Evolutionary conservation across 1,140 invertebrate genomes (phyloP).

Genomic region (Drosophila saltans): DNA sequence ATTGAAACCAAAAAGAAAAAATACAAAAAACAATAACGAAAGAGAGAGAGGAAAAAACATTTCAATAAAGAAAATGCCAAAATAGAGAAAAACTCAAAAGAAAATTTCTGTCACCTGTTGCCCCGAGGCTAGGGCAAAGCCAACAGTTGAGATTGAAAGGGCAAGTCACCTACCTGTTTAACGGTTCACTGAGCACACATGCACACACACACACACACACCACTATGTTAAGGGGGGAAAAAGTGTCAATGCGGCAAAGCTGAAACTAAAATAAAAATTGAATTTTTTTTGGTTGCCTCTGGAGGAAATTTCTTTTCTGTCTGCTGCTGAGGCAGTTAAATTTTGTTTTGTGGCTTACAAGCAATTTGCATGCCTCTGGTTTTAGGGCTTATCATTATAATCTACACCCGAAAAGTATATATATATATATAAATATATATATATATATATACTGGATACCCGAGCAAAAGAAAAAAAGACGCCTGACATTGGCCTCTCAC

Average conservation of each 20-base stretch:
- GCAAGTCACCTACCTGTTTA: slow-evolving; percentile 43
- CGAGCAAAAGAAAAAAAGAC: slow-evolving; percentile 18
- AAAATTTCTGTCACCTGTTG: slow-evolving; percentile 44
- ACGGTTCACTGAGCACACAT: slow-evolving; percentile 45
- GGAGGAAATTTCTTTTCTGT: background rate
- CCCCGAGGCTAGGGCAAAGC: slow-evolving; percentile 7
- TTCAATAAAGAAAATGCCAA: slow-evolving; percentile 15
- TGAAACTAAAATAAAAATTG: slow-evolving; percentile 42
- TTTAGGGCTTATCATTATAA: slow-evolving; percentile 51
- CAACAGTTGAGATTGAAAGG: slow-evolving; percentile 42
- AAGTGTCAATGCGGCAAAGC: slow-evolving; percentile 49
- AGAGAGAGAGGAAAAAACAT: background rate
- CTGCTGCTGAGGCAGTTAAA: slow-evolving; percentile 31
- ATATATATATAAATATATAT: background rate
- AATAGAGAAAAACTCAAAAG: slow-evolving; percentile 22
- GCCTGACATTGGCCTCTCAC: slow-evolving; percentile 30
- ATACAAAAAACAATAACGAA: background rate
- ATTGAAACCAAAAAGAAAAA: slow-evolving; percentile 15
- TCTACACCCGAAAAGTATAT: slow-evolving; percentile 18
- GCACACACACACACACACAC: slow-evolving; percentile 9
- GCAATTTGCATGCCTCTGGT: slow-evolving; percentile 54
- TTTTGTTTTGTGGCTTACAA: slow-evolving; percentile 46
- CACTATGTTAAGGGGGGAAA: slow-evolving; percentile 12
- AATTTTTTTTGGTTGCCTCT: slow-evolving; percentile 30
- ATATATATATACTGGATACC: background rate